Evolutionary conservation across 2,797 vertebrate genomes (phyloP).

Genomic region (Eulemur albifrons): DNA sequence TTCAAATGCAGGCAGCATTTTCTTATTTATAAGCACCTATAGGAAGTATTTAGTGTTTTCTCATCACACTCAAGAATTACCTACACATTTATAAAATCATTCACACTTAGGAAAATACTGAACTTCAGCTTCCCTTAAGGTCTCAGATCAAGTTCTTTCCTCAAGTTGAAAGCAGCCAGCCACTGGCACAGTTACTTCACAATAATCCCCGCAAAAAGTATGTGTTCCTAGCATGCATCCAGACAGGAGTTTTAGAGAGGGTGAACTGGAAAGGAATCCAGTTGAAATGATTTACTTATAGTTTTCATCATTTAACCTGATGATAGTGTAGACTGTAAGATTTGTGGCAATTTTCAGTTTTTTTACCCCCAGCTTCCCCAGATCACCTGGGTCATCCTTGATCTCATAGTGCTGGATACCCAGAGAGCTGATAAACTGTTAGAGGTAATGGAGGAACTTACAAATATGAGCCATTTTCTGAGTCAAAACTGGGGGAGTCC

Average conservation of each 20-base stretch:
- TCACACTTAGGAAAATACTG: neutral
- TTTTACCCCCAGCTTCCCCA: neutral
- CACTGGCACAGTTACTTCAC: neutral
- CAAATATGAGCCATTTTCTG: neutral
- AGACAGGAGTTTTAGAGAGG: neutral
- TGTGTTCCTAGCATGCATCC: fast-evolving
- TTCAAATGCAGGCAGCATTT: neutral
- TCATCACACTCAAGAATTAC: no score
- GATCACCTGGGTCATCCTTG: neutral
- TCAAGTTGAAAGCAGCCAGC: neutral
- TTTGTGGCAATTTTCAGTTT: neutral
- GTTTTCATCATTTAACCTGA: neutral
- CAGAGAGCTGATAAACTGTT: neutral
- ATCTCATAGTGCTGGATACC: neutral
- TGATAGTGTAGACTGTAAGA: neutral
- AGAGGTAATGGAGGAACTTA: neutral
- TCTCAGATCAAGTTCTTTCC: neutral
- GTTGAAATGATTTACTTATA: neutral
- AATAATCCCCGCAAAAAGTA: neutral
- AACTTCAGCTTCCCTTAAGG: neutral
- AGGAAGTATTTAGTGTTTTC: neutral
- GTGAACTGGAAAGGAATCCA: neutral
- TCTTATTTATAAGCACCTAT: neutral
- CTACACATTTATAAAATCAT: neutral
- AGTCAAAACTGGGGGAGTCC: neutral